Conservation (phyloP, 23 tunicate genomes). For the Pegea sp. region DNA sequence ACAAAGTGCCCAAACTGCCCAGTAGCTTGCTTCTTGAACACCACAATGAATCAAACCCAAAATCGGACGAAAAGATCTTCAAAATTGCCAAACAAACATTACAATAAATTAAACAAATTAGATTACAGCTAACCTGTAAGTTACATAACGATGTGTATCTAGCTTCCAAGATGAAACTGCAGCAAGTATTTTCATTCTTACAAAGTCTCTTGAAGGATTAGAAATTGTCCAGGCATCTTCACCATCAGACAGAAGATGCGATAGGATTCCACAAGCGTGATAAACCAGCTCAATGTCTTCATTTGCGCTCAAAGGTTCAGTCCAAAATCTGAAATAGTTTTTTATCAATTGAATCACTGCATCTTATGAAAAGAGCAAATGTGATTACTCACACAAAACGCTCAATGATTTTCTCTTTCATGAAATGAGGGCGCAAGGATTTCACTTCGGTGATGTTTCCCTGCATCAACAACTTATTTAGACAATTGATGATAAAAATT, state of each 20-base stretch:
- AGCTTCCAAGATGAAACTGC: constrained; percentile 34
- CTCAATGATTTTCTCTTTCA: constrained; percentile 7
- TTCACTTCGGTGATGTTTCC: constrained; percentile 67
- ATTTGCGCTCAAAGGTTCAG: constrained; percentile 2
- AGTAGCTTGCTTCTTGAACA: constrained; percentile 12
- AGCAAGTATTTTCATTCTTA: constrained; percentile 15
- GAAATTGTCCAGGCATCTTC: constrained; percentile 10
- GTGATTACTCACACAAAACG: constrained; percentile 9
- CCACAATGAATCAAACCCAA: constrained; percentile 16
- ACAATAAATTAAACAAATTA: neutral
- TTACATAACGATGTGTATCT: constrained; percentile 18
- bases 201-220: constrained; percentile 2
- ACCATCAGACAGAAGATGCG: constrained; percentile 50
- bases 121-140: constrained; percentile 26
- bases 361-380: too few relatives aligned
- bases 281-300: constrained; percentile 44
- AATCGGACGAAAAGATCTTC: constrained; percentile 26
- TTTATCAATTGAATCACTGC: too few relatives aligned
- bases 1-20: constrained; percentile 52
- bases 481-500: too few relatives aligned
- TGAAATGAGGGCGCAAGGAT: constrained; percentile 13
- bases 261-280: constrained; percentile 59
- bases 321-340: too few relatives aligned
- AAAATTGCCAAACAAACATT: neutral
- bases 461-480: too few relatives aligned